Conservation (phyloP, 2,888 invertebrate species). For the Pseudococcus jackbeardsleyi region DNA sequence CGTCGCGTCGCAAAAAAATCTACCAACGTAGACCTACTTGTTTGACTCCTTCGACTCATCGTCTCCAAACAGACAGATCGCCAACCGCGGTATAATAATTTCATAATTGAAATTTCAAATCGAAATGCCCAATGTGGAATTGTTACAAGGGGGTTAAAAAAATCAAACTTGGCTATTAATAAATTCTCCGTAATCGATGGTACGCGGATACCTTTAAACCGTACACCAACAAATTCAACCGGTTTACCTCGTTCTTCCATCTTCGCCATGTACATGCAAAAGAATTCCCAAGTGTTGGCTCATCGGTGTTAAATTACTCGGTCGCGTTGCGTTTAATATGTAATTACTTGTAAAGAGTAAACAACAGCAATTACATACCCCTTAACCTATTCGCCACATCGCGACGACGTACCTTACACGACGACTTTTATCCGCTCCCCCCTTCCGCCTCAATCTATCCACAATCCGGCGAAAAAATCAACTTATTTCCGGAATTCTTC, state of each 20-base stretch:
- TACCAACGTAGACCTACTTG: neutral
- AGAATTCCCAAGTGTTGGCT: constrained; percentile 42
- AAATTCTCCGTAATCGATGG: neutral
- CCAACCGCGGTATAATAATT: neutral
- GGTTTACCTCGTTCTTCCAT: constrained; percentile 35
- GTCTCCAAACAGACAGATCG: neutral
- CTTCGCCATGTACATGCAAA: neutral
- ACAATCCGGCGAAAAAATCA: neutral
- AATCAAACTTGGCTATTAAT: neutral
- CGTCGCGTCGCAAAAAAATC: constrained; percentile 15
- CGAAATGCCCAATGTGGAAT: neutral
- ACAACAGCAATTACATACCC: constrained; percentile 49
- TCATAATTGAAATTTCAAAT: neutral
- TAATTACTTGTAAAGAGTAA: constrained; percentile 44
- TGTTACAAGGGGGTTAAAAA: neutral
- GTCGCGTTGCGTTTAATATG: constrained; percentile 25
- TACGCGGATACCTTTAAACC: neutral
- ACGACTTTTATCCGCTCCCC: neutral
- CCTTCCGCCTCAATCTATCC: neutral
- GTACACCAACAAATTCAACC: constrained; percentile 23
- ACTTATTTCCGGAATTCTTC: constrained; percentile 26
- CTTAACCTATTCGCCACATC: neutral
- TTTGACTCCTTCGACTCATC: neutral
- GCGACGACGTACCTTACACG: neutral
- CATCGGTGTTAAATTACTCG: constrained; percentile 23